phyloP scores from a whole-genome alignment of 2,113 vertebrate species.

The Daboia siamensis region DNA sequence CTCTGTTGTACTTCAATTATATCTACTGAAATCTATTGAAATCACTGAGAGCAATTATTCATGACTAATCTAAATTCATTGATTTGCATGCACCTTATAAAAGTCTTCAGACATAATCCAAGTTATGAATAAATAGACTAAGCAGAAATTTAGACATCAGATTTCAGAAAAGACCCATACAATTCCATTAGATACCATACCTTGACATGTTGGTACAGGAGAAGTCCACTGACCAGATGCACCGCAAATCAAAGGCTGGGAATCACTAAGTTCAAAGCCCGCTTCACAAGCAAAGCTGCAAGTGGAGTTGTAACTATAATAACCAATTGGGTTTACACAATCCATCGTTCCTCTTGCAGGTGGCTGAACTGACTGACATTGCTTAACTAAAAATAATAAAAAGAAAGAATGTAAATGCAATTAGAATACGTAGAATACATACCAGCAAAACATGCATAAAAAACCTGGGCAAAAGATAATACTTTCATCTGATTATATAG shows the following conservation, averaged over 20 bases:
- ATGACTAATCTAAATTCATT: not conserved
- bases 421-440: not conserved
- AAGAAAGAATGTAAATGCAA: not conserved
- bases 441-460: not conserved
- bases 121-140: not conserved
- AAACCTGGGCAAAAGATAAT: not conserved
- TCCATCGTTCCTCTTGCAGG: conserved; percentile 23
- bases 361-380: conserved; percentile 23
- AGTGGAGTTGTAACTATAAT: conserved; percentile 46
- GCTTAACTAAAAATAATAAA: not conserved
- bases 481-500: not conserved
- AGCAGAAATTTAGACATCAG: not conserved
- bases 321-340: conserved; percentile 37
- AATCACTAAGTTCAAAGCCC: conserved; percentile 60
- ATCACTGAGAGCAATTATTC: not conserved
- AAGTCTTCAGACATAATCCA: not conserved
- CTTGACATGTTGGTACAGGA: conserved; percentile 34
- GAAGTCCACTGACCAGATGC: conserved; percentile 69
- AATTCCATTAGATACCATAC: not conserved
- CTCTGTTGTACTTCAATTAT: not conserved
- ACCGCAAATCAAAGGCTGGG: conserved; percentile 39
- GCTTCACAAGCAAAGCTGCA: conserved; percentile 59
- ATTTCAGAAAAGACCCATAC: not conserved
- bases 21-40: not conserved
- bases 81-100: not conserved